A percentile compares a stretch with the other conserved stretches of the same genome.
phyloP scores from a whole-genome alignment of 2,797 vertebrate genomes.

The Lacerta agilis region DNA sequence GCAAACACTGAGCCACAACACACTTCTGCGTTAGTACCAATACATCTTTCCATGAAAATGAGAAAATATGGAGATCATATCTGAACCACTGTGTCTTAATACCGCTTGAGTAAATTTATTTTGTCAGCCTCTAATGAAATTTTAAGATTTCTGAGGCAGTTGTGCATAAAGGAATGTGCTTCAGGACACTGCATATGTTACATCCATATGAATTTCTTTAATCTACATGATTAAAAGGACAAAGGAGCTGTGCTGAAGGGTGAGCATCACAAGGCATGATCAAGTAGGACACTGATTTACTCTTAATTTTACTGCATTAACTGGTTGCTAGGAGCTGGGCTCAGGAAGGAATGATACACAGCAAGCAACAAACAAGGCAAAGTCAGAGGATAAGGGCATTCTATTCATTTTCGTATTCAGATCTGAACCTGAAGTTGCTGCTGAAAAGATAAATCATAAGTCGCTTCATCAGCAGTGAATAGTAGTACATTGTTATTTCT shows the following conservation, averaged over 20 bases:
- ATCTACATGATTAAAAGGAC: slow-evolving; percentile 49
- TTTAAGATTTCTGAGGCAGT: slow-evolving; percentile 40
- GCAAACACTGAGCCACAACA: neutral
- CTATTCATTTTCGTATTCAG: slow-evolving; percentile 3
- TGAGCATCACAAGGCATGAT: slow-evolving; percentile 32
- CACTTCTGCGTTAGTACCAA: neutral
- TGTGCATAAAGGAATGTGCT: slow-evolving; percentile 8
- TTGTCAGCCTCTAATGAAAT: slow-evolving; percentile 41
- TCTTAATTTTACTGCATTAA: slow-evolving; percentile 46
- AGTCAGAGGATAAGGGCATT: neutral
- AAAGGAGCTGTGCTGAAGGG: slow-evolving; percentile 35
- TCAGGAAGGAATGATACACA: slow-evolving; percentile 22
- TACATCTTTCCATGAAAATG: neutral
- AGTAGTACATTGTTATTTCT: slow-evolving; percentile 2
- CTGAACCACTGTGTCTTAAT: neutral
- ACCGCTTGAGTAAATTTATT: slow-evolving; percentile 22
- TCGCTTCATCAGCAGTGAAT: fast-evolving
- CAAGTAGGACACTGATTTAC: slow-evolving; percentile 28
- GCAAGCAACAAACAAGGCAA: slow-evolving; percentile 35
- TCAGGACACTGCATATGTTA: slow-evolving; percentile 21
- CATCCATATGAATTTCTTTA: neutral
- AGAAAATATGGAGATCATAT: slow-evolving; percentile 7
- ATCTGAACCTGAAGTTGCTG: slow-evolving; percentile 22
- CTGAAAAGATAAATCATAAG: neutral
- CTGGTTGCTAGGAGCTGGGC: slow-evolving; percentile 44